Base-by-base conservation (phyloP, 2,113 vertebrate species). In the Chlamydotis undulata region DNA sequence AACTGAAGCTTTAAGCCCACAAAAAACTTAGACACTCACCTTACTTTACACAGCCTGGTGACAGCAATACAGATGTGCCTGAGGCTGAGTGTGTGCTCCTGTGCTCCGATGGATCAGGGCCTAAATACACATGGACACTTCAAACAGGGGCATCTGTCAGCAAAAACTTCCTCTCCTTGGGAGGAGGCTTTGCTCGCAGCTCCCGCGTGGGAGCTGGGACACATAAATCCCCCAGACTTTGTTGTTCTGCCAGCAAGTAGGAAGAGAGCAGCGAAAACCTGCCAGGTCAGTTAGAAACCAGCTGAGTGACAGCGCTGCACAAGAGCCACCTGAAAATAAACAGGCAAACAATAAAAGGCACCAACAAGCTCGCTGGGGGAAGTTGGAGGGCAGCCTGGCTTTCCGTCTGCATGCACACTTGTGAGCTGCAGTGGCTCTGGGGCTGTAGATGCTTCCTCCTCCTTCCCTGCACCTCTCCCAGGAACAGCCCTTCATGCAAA, bases 281-380 rank as follows among this genome's bases (percentile, higher is more conserved):
- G 91, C 83, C 81, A 78, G 91, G 87, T 90, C 76, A 65, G 89
- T 95, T 56, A 90, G 88, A 94, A 96, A 90, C 79, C 86, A 96
- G 92, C 88, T 89, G 75, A 93, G 93, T 81, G 85, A 88, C 82
- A 71, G 67, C 5, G 33, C 88, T 75, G 75, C 17, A 29, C 22
- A 60, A 56, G 39, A 65, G 53, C 63, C 57, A 81, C 94, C 83
- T 63, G 90, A 84, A 83, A 94, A 87, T 26, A 78, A 92, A 82
- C 24, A 89, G 49, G 24, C 4, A 0, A 61, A 33, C 3, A 5
- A 70, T 25, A n/a, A 45, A 64, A 84, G 37, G 21, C 4, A 6
- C 0, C 7, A 64, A 28, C 0, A 2, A 24, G 11, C 39, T 64
- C 65, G 55, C 4, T 3, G n/a, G 56, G 56, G 1, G 2, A 26